Evolutionary conservation across 2,797 vertebrate genomes (phyloP), one percentile per base, ranked within the genome.

Genomic region (Philypnodon macrostomus): DNA sequence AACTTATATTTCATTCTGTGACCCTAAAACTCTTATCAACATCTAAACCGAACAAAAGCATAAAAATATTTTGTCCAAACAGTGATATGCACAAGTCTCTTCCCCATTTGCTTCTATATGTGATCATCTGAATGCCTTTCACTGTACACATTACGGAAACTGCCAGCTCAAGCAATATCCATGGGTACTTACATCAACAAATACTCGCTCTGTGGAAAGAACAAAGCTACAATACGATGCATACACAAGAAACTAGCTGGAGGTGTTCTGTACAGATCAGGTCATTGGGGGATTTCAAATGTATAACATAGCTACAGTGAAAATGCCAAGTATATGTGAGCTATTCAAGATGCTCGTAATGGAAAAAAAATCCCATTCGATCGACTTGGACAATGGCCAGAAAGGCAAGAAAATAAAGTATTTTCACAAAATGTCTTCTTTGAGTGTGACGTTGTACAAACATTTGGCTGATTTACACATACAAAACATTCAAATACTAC

Each of bases 401-500:
- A 50, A 52, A 53, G 12, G 36, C 29, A 40, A 17, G n/a, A 41
- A 46, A 40, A 36, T 13, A 13, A 12, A 18, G 4, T 29, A 40
- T 50, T 47, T 21, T 56, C 47, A 67, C 55, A 55, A 33, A 4
- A 26, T 8, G 0, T 50, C 32, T 47, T 17, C 37, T 24, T 21
- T 48, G 13, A 57, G 50, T 35, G 39, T 68, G 88, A 89, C 85
- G 88, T 90, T 93, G 81, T 95, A 95, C 92, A 95, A 90, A 90
- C 84, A 87, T 83, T 88, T 77, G 74, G 87, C 85, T 34, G 55
- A 66, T 68, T 56, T 74, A 88, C 48, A 64, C 90, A 88, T 90
- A 94, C 85, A 91, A 92, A 93, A 90, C 89, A 90, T 91, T 86
- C 49, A 90, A 80, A 91, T 85, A 77, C 50, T 58, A 84, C 79